Conservation (phyloP, 2,113 vertebrate species). For the Percopsis transmontana region DNA sequence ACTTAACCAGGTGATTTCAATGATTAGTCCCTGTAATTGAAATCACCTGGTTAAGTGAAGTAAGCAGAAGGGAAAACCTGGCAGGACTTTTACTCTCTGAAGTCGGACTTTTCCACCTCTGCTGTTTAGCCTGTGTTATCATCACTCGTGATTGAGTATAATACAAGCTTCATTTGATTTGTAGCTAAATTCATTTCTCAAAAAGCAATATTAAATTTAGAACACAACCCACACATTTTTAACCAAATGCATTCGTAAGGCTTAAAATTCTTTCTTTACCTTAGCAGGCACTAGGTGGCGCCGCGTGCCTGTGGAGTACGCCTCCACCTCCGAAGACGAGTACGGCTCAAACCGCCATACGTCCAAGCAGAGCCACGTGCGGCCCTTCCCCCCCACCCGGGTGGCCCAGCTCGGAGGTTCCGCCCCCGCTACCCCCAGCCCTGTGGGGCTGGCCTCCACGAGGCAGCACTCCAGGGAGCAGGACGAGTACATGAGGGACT, state of each 20-base stretch:
- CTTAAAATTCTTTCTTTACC: conserved; percentile 2
- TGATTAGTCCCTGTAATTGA: too few relatives aligned
- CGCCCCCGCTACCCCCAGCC: conserved; percentile 73
- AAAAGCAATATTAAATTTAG: neutral
- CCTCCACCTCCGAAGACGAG: conserved; percentile 98
- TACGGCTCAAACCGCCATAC: conserved; percentile 95
- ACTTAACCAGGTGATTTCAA: too few relatives aligned
- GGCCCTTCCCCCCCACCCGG: conserved; percentile 86
- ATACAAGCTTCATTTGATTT: too few relatives aligned
- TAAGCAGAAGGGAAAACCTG: too few relatives aligned
- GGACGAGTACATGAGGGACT: conserved; percentile 96
- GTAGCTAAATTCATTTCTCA: too few relatives aligned
- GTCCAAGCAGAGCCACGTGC: conserved; percentile 85
- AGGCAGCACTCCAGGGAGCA: conserved; percentile 92
- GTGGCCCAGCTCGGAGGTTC: conserved; percentile 85
- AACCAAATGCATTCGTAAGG: too few relatives aligned
- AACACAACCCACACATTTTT: neutral
- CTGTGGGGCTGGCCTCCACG: conserved; percentile 73
- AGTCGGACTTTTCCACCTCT: too few relatives aligned
- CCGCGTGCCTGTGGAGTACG: conserved; percentile 93
- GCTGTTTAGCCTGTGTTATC: too few relatives aligned
- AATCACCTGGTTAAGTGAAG: too few relatives aligned
- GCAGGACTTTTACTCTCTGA: too few relatives aligned
- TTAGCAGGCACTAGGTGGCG: conserved; percentile 87
- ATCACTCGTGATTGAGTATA: too few relatives aligned